Base-by-base conservation (phyloP, 2,888 invertebrate species). In the Cremastobaeus sp. region DNA sequence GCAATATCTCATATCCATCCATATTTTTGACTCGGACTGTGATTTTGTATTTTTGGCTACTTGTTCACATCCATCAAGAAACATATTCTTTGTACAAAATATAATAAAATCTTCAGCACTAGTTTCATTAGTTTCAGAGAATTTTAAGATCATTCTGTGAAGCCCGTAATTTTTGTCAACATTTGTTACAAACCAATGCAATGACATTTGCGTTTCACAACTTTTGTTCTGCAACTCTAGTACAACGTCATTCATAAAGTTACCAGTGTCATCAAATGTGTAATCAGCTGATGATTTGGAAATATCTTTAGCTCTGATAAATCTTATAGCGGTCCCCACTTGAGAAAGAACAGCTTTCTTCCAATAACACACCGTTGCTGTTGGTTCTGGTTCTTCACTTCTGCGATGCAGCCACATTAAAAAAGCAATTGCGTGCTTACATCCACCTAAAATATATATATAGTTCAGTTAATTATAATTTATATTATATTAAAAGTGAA, bases 331-430 rank as follows among this genome's bases (percentile, higher is more conserved):
- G 2, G 54, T 21, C 2, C 59, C 75, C 17, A 75, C 66, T 72
- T 62, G 48, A 11, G 75, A 21, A 18, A 77, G 50, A 11, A 14
- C 11, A 1, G 77, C 9, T 57, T 77, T 77, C 17, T 76, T 77
- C 77, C 70, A 77, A 30, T 76, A 77, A 32, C 77, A 76, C 0
- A 65, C 73, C 1, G 59, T 66, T 0, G 64, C 73, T 11, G 75
- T 77, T 5, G 70, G 75, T 25, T 60, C 66, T 32, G 77, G 72
- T 14, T 77, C 75, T 60, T 77, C 77, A 39, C 75, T 77, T 11
- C 75, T 32, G 15, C 77, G 54, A 60, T 77, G 75, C n/a, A 73
- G 11, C 75, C 77, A 77, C 76, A 77, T 75, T n/a, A 73, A 43
- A 50, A 77, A 64, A 3, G 76, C 74, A 9, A 77, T 43, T 6